Evolutionary conservation across 2,888 invertebrate genomes (phyloP).

Genomic region (Agrotis ipsilon): DNA sequence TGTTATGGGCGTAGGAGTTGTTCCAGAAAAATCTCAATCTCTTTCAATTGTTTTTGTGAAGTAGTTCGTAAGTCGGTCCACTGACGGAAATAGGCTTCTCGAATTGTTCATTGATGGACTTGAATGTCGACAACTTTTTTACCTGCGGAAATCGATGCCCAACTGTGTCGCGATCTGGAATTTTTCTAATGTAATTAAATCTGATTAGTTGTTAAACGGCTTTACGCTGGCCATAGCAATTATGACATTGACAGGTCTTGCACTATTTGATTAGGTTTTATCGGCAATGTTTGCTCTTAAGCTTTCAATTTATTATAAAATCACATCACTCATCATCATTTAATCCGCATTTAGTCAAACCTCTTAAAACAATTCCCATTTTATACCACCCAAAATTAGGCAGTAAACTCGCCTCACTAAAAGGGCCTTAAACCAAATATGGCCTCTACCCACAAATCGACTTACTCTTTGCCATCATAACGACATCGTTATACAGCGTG

Average conservation of each 20-base stretch:
- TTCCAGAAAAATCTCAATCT: not conserved
- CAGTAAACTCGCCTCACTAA: conserved; percentile 6
- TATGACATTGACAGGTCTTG: too few relatives aligned
- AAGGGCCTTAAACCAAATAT: not conserved
- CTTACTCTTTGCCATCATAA: conserved; percentile 66
- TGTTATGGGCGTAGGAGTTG: not conserved
- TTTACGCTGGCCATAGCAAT: too few relatives aligned
- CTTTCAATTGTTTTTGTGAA: not conserved
- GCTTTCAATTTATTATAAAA: too few relatives aligned
- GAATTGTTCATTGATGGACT: not conserved
- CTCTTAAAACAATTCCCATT: not conserved
- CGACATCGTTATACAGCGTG: conserved; percentile 68
- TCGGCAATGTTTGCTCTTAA: too few relatives aligned
- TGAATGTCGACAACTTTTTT: not conserved
- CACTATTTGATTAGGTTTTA: too few relatives aligned
- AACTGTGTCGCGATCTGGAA: too few relatives aligned
- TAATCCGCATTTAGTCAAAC: not conserved
- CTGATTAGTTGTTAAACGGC: too few relatives aligned
- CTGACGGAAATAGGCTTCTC: not conserved
- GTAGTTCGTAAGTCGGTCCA: not conserved
- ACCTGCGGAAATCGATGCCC: not conserved
- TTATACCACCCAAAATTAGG: conserved; percentile 4
- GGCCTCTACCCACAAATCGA: not conserved
- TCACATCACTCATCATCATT: too few relatives aligned
- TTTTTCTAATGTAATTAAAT: too few relatives aligned